Conservation (phyloP, 2,797 vertebrate species). For the Girardinus metallicus region DNA sequence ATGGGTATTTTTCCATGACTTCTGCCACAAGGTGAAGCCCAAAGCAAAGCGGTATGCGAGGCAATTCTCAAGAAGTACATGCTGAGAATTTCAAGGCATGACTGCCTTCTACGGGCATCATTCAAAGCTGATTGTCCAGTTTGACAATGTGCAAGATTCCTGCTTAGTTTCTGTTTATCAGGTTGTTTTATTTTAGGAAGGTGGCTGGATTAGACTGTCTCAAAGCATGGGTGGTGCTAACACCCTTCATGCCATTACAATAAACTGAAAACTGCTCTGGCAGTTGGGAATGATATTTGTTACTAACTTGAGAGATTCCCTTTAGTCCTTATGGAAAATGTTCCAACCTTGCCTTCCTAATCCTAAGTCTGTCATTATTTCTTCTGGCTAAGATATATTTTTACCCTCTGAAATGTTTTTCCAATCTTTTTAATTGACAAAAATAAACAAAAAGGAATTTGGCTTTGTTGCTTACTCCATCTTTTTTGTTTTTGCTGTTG, state of each 20-base stretch:
- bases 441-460: not conserved
- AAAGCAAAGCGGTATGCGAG: slow-evolving; percentile 25
- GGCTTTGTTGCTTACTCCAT: not conserved
- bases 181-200: slow-evolving; percentile 11
- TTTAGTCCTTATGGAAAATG: not conserved
- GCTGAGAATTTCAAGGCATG: slow-evolving; percentile 8
- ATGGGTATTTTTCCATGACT: slow-evolving; percentile 50
- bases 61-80: slow-evolving; percentile 5
- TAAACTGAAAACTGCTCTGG: slow-evolving; percentile 1
- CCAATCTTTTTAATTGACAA: not conserved
- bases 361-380: not conserved
- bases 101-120: slow-evolving; percentile 37
- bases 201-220: slow-evolving; percentile 47
- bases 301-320: not conserved
- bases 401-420: not conserved
- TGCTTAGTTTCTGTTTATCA: slow-evolving; percentile 38
- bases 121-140: slow-evolving; percentile 34
- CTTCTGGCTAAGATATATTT: not conserved
- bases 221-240: slow-evolving; percentile 22
- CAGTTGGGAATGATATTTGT: slow-evolving; percentile 4
- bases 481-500: not conserved
- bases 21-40: slow-evolving; percentile 3
- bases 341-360: not conserved
- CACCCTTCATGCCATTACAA: slow-evolving; percentile 11
- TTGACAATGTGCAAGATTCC: slow-evolving; percentile 34